Conservation (phyloP, 64 coral and sea anemone species). For the Montipora capricornis region DNA sequence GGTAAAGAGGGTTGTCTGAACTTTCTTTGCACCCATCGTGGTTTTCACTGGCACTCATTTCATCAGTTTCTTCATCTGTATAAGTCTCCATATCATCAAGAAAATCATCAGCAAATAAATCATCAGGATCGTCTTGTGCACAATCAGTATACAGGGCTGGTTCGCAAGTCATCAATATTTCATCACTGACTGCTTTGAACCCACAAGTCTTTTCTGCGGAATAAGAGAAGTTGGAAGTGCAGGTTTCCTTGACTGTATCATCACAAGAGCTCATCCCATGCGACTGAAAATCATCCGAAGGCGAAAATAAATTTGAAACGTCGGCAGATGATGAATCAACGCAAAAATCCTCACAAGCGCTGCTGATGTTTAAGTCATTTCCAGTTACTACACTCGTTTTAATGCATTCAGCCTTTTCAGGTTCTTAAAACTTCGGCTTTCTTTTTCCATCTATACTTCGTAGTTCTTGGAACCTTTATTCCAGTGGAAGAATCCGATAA, state of each 20-base stretch:
- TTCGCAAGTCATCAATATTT: not conserved
- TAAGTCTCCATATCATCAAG: not conserved
- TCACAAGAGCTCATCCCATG: too few relatives aligned
- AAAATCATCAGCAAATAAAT: conserved; percentile 12
- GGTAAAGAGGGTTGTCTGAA: not conserved
- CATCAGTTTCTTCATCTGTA: not conserved
- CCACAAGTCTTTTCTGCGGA: not conserved
- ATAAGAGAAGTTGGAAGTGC: too few relatives aligned
- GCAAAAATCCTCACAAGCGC: too few relatives aligned
- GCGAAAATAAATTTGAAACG: too few relatives aligned
- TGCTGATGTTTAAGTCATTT: not conserved
- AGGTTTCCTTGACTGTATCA: not conserved
- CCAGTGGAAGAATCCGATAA: not conserved
- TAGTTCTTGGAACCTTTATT: conserved; percentile 14
- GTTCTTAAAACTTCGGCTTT: not conserved
- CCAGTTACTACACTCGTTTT: too few relatives aligned
- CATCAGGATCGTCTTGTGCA: not conserved
- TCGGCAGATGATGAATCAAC: too few relatives aligned
- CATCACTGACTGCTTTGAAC: too few relatives aligned
- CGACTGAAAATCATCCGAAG: too few relatives aligned
- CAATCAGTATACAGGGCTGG: not conserved
- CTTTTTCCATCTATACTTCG: conserved; percentile 7
- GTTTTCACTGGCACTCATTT: too few relatives aligned
- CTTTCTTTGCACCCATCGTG: too few relatives aligned
- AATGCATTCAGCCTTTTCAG: too few relatives aligned